Base-by-base conservation (phyloP, 2,888 invertebrate species). In the Cosmia trapezina region DNA sequence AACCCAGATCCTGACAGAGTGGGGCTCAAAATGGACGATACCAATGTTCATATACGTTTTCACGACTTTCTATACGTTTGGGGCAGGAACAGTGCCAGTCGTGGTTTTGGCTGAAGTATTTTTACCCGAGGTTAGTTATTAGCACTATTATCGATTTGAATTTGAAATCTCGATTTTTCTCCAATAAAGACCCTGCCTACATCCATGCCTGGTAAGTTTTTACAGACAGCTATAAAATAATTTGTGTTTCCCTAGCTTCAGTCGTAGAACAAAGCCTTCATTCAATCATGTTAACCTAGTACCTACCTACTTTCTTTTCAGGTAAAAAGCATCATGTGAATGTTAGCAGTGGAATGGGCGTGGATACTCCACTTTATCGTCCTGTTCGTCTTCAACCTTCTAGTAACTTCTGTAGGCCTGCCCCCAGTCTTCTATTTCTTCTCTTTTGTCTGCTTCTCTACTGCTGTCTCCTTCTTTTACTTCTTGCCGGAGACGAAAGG, bases 401-500 rank as follows among this genome's bases (percentile, higher is more conserved):
- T 93, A 4, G 86, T 91, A 1, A 45, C 80, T 4, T 80, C 80
- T 4, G 63, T 91, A 0, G 93, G 93, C 0, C 86, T 93, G 11
- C 90, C 91, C 0, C 87, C 88, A 0, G 87, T 93, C 8, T 94
- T 94, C 85, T 93, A 91, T 75, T 73, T 92, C 47, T 94, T 94
- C 73, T 87, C 91, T 2, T 72, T 64, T 0, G 71, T 89, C 4
- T 88, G 91, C 73, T 85, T 92, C 41, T 22, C 83, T 5, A 86
- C 92, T 0, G 83, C 89, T 2, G 33, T 88, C 0, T 93, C 89
- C 80, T 81, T 88, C 49, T 69, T 73, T 14, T 84, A 87, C 68
- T 91, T 72, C 70, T 66, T 91, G 45, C 94, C 93, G 0, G 94
- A 94, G 72, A 94, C 93, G 0, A 93, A 90, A 51, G 93, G 93